These are phyloP conservation scores for Megaceryle alcyon DNA, from an alignment of 2,797 vertebrate species.

Conservation along the genomic window DNA sequence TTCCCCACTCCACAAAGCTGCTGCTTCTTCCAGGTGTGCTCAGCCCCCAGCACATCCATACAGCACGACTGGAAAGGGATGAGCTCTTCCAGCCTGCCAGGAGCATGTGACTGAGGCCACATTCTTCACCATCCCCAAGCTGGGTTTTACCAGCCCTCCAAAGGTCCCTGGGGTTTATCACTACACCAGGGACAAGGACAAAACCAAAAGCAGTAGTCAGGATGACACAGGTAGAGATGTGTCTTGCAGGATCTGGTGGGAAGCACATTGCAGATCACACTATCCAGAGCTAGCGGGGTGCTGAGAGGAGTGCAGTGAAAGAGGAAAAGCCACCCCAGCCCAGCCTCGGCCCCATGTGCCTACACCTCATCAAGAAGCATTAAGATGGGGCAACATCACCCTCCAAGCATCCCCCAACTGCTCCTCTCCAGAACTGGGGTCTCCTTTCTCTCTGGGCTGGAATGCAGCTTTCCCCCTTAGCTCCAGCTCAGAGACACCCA, in stretches of 20 bases:
- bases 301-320: not conserved
- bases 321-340: not conserved
- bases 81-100: not conserved
- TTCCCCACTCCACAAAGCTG: fast-evolving
- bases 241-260: not conserved
- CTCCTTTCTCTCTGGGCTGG: conserved; percentile 85
- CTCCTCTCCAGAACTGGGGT: conserved; percentile 69
- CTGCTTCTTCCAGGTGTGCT: not conserved
- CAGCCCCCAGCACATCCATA: not conserved
- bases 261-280: not conserved
- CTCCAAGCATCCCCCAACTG: not conserved
- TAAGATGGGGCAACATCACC: not conserved
- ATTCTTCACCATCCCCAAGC: not conserved
- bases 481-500: not conserved
- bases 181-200: not conserved
- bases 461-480: not conserved
- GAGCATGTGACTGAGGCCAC: fast-evolving
- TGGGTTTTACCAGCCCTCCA: not conserved
- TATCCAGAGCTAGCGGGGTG: not conserved
- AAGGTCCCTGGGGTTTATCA: not conserved
- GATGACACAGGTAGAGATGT: not conserved
- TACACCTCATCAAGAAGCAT: not conserved
- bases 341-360: not conserved
- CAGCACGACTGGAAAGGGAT: fast-evolving
- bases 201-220: not conserved